A percentile compares a stretch with the other conserved stretches of the same genome.
phyloP scores from a whole-genome alignment of 2,797 vertebrate species.

The Delichon dasypus region DNA sequence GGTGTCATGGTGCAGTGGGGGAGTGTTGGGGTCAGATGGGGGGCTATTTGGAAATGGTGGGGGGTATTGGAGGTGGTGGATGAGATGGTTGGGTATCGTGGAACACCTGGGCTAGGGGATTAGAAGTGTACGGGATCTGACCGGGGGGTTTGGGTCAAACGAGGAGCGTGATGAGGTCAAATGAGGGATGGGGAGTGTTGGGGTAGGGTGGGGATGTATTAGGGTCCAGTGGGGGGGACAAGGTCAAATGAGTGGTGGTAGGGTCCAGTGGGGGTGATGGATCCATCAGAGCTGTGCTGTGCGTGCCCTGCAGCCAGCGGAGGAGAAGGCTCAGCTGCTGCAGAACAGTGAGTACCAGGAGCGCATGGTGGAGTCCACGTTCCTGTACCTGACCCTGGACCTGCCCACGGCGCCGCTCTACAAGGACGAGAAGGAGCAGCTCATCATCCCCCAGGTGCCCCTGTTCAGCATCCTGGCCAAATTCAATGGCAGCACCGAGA shows the following conservation, averaged over 20 bases:
- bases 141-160: background rate
- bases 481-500: conserved; percentile 93
- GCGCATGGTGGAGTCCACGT: conserved; percentile 92
- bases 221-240: too few species aligned
- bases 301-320: conserved; percentile 76
- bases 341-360: conserved; percentile 93
- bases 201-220: too few species aligned
- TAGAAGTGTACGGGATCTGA: background rate
- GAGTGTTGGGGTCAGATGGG: background rate
- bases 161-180: background rate
- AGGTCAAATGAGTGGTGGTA: too few species aligned
- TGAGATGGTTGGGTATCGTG: background rate
- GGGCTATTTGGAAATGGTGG: background rate
- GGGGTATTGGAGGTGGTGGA: background rate
- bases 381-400: conserved; percentile 94
- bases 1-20: too few species aligned
- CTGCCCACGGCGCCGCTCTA: conserved; percentile 95
- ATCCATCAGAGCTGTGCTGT: too few species aligned
- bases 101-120: background rate
- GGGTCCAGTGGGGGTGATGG: too few species aligned
- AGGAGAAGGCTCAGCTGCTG: conserved; percentile 92
- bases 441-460: conserved; percentile 97
- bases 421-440: conserved; percentile 98
- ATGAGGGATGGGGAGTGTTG: too few species aligned
- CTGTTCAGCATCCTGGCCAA: conserved; percentile 97